These are phyloP conservation scores for Lepisosteus oculatus DNA, from an alignment of 2,113 vertebrate species.

Conservation along the genomic window DNA sequence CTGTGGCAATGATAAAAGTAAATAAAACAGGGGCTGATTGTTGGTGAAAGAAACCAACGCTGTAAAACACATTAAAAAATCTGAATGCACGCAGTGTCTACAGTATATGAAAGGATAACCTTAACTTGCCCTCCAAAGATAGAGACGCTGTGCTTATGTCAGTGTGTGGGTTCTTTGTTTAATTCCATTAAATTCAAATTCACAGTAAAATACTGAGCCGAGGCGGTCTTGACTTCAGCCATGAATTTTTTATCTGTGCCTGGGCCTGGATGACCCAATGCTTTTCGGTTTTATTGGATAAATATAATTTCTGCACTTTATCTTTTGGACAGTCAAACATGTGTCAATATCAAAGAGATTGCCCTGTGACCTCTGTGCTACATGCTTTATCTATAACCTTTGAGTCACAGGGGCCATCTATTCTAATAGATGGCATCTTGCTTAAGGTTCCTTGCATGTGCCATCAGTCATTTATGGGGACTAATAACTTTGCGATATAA, in stretches of 20 bases:
- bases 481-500: conserved; percentile 72
- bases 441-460: conserved; percentile 62
- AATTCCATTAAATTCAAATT: not conserved
- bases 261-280: conserved; percentile 20
- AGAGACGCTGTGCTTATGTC: not conserved
- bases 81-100: too few species aligned
- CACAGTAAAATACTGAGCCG: not conserved
- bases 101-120: not conserved
- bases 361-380: conserved; percentile 37
- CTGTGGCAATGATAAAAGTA: too few species aligned
- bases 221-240: not conserved
- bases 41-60: too few species aligned
- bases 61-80: too few species aligned
- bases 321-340: conserved; percentile 34
- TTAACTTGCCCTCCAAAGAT: not conserved
- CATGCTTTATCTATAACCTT: conserved; percentile 31
- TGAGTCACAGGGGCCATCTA: conserved; percentile 38
- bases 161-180: not conserved
- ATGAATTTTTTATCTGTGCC: conserved; percentile 38
- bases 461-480: conserved; percentile 77
- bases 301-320: conserved; percentile 38
- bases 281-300: conserved; percentile 34
- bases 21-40: too few species aligned
- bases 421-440: conserved; percentile 51
- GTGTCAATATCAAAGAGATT: conserved; percentile 42